Evolutionary conservation across 2,888 invertebrate genomes (phyloP).

Genomic region (Spisula solida): DNA sequence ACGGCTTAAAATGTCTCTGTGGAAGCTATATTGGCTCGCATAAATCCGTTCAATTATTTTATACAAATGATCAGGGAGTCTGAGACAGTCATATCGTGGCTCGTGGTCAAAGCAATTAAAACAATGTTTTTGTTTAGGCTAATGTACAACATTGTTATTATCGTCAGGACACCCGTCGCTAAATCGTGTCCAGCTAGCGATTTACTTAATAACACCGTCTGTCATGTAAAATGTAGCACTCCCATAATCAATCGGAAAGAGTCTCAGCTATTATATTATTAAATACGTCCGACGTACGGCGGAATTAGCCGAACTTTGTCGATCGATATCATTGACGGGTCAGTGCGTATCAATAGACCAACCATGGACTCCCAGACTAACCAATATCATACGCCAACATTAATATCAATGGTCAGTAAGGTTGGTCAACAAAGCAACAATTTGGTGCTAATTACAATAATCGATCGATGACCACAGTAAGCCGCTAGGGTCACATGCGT

Average conservation of each 20-base stretch:
- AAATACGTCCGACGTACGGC: background rate
- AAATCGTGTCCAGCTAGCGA: conserved; percentile 1
- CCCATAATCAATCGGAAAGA: background rate
- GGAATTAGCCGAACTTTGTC: conserved; percentile 6
- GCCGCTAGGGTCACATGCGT: background rate
- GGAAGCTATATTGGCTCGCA: too few species aligned
- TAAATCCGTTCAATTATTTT: too few species aligned
- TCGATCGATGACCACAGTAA: background rate
- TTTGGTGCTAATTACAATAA: background rate
- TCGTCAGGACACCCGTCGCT: background rate
- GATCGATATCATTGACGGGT: background rate
- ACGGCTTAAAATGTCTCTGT: too few species aligned
- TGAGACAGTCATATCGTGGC: background rate
- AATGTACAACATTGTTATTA: background rate
- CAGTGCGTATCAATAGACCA: background rate
- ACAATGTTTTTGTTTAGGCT: conserved; percentile 16
- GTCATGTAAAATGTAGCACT: background rate
- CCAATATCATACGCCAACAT: background rate
- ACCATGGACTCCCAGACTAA: background rate
- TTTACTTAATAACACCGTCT: conserved; percentile 15
- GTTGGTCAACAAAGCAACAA: background rate
- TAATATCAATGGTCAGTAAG: background rate
- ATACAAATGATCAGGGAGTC: background rate
- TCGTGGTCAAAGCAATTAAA: conserved; percentile 19
- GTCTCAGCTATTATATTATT: background rate